Percentiles rank a stretch among this genome's conserved stretches.
These are phyloP conservation scores for Herpetotheres cachinnans DNA, from an alignment of 2,113 vertebrate genomes.

Conservation along the genomic window DNA sequence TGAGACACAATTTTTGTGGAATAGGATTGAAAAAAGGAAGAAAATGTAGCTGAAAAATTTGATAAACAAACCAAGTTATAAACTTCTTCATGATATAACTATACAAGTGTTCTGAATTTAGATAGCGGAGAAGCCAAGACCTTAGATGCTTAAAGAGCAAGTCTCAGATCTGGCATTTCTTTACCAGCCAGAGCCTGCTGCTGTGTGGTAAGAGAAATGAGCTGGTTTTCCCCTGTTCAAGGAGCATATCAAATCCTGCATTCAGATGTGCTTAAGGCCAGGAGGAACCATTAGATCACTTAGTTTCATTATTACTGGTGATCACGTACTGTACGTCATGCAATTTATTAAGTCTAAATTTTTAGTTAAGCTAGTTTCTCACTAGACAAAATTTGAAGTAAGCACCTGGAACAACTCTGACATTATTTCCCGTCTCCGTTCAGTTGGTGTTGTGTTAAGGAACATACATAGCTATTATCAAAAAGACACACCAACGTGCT, in stretches of 20 bases:
- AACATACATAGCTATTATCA: neutral
- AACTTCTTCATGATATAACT: neutral
- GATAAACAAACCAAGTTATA: neutral
- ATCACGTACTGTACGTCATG: neutral
- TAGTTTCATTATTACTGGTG: neutral
- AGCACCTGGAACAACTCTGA: neutral
- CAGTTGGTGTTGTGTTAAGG: neutral
- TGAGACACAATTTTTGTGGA: neutral
- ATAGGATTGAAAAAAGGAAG: neutral
- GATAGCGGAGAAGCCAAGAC: neutral
- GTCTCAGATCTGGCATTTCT: neutral
- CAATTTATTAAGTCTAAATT: neutral
- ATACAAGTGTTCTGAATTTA: neutral
- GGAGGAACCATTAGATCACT: neutral
- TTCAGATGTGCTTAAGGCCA: neutral
- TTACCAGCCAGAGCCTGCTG: neutral
- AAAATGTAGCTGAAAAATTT: neutral
- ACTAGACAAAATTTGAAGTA: neutral
- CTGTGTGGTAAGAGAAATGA: neutral
- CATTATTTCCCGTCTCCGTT: neutral
- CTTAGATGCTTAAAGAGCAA: neutral
- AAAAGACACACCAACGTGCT: neutral
- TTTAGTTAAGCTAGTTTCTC: neutral
- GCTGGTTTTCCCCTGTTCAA: neutral
- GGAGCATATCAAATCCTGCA: neutral